A percentile compares a stretch with the other conserved stretches of the same genome.
Conservation (phyloP, 2,888 invertebrate genomes). For the Quadroppia sp. region DNA sequence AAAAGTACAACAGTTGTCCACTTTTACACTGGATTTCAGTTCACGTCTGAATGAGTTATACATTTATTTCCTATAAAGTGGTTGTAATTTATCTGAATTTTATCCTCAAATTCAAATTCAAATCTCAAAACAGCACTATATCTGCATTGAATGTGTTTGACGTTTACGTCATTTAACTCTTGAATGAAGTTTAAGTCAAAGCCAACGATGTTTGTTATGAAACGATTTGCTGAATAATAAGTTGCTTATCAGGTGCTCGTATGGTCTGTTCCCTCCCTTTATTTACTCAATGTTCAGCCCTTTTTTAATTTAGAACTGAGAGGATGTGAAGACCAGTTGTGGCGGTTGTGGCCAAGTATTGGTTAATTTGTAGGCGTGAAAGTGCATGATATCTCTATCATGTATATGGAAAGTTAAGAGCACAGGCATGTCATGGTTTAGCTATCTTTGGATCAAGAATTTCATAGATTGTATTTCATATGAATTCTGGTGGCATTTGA, state of each 20-base stretch:
- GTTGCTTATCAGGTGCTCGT: slow-evolving; percentile 8
- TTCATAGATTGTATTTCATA: slow-evolving; percentile 27
- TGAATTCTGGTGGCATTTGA: slow-evolving; percentile 27
- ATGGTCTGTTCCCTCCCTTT: slow-evolving; percentile 26
- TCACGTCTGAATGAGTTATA: not conserved
- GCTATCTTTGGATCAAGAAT: slow-evolving; percentile 21
- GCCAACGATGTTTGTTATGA: not conserved
- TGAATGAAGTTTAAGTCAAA: too few relatives aligned
- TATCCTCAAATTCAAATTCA: not conserved
- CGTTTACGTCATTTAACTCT: not conserved
- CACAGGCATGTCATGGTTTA: not conserved
- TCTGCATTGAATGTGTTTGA: not conserved
- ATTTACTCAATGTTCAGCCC: slow-evolving; percentile 32
- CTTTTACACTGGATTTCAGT: not conserved
- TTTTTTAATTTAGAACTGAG: slow-evolving; percentile 12
- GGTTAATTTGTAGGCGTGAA: slow-evolving; percentile 28
- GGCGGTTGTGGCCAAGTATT: not conserved
- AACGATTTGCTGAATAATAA: slow-evolving; percentile 24
- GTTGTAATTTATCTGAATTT: not conserved
- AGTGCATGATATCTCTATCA: slow-evolving; percentile 35
- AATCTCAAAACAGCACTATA: not conserved
- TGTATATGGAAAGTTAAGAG: not conserved
- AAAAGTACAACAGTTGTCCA: not conserved
- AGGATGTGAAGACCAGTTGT: not conserved
- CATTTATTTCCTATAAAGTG: not conserved